Evolutionary conservation across 2,797 vertebrate species (phyloP).

Genomic region (Xiphorhynchus erythropygius): DNA sequence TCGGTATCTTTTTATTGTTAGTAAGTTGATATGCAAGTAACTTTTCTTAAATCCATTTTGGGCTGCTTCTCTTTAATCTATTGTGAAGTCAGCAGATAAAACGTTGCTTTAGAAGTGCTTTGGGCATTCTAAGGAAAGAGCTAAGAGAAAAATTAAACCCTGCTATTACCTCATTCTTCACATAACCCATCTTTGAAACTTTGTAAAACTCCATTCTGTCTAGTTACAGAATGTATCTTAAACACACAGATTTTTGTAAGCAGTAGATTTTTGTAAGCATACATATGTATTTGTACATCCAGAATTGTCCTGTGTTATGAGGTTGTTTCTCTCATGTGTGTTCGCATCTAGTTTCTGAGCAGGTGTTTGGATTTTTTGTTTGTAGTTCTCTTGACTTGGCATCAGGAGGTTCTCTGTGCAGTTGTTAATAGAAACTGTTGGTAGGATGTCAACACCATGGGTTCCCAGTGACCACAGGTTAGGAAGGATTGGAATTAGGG

Average conservation of each 20-base stretch:
- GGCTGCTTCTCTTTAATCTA: neutral
- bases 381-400: neutral
- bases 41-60: neutral
- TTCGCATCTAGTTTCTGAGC: neutral
- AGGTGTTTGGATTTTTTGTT: neutral
- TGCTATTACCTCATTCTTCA: neutral
- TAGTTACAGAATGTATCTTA: neutral
- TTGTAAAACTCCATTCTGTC: neutral
- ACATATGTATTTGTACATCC: neutral
- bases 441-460: neutral
- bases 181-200: neutral
- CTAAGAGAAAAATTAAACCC: neutral
- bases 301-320: accelerated
- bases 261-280: neutral
- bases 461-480: neutral
- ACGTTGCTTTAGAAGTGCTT: neutral
- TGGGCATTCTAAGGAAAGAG: neutral
- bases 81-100: neutral
- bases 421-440: neutral
- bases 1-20: neutral
- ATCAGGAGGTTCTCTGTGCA: neutral
- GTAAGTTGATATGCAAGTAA: neutral
- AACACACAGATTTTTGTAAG: neutral
- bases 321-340: neutral
- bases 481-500: neutral